Evolutionary conservation across 2,797 vertebrate species (phyloP).

Genomic region (Xenops minutus): DNA sequence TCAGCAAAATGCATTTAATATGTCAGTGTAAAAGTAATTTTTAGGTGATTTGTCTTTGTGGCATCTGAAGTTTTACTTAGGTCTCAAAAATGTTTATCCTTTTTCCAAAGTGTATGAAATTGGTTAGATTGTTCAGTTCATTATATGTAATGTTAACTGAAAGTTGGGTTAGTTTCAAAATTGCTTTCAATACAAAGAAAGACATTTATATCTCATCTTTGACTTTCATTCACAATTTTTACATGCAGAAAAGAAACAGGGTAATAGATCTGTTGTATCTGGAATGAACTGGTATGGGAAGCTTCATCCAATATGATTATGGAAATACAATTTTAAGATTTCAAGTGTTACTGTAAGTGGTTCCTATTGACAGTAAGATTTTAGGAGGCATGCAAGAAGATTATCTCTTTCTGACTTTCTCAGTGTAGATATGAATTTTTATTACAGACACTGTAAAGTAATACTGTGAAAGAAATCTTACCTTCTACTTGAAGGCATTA

Average conservation of each 20-base stretch:
- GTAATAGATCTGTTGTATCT: neutral
- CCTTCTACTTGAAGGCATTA: neutral
- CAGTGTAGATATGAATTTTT: neutral
- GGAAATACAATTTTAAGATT: neutral
- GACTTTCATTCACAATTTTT: neutral
- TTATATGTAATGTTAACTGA: neutral
- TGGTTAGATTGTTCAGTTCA: neutral
- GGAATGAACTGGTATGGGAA: neutral
- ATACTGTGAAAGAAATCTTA: neutral
- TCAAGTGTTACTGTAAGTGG: neutral
- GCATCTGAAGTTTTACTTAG: neutral
- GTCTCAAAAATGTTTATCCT: neutral
- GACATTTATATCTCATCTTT: neutral
- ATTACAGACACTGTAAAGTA: neutral
- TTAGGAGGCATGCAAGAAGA: neutral
- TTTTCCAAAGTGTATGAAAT: neutral
- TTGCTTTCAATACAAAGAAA: neutral
- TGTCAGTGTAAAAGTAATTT: neutral
- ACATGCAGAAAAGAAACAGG: neutral
- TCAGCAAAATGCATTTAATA: neutral
- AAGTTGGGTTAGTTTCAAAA: neutral
- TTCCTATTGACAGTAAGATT: neutral
- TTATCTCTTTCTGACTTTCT: neutral
- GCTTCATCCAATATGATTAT: neutral
- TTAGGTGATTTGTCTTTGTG: neutral